Conservation (phyloP, 2,113 vertebrate species). For the Typhlomys cinereus region DNA sequence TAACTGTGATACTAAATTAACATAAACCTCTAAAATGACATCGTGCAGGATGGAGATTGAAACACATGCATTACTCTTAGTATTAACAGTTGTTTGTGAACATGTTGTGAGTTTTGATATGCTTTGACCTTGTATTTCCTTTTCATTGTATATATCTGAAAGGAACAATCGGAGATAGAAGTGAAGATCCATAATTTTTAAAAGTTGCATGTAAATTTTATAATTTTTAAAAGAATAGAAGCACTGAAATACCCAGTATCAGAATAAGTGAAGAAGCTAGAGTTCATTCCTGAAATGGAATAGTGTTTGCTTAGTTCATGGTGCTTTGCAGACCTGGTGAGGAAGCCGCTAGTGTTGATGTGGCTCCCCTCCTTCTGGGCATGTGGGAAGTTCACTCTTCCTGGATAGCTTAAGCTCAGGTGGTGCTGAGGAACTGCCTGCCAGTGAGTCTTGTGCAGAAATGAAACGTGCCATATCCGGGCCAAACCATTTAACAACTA, state of each 20-base stretch:
- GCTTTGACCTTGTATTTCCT: neutral
- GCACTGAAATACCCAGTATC: neutral
- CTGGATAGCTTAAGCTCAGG: neutral
- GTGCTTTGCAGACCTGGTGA: neutral
- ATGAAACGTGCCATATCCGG: neutral
- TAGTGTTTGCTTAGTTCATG: neutral
- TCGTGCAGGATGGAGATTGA: neutral
- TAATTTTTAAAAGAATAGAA: neutral
- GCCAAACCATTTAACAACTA: neutral
- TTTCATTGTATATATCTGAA: neutral
- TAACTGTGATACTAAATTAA: neutral
- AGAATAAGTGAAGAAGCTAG: neutral
- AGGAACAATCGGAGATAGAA: neutral
- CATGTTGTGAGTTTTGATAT: neutral
- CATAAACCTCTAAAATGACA: neutral
- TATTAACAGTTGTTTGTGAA: neutral
- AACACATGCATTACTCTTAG: neutral
- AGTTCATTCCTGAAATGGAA: neutral
- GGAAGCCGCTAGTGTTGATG: neutral
- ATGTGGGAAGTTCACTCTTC: neutral
- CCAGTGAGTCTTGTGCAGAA: neutral
- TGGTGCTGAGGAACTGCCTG: neutral
- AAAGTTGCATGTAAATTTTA: neutral
- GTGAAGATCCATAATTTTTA: neutral
- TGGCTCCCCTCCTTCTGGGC: neutral